phyloP scores from a whole-genome alignment of 2,888 invertebrate species.

The Noctua janthe region DNA sequence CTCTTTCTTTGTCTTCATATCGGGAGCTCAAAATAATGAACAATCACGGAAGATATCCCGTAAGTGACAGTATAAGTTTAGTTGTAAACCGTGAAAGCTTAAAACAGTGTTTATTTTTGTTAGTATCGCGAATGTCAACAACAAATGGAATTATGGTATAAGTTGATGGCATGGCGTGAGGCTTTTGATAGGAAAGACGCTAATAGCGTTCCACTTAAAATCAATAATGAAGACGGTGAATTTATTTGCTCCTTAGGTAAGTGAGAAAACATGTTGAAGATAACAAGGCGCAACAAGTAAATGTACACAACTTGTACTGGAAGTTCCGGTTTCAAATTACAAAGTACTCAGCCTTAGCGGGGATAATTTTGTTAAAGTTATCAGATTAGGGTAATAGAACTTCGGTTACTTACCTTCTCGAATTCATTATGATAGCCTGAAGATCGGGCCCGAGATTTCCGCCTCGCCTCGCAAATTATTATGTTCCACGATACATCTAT shows the following conservation, averaged over 20 bases:
- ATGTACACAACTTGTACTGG: constrained; percentile 17
- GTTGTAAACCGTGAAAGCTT: too few species aligned
- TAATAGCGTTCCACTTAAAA: neutral
- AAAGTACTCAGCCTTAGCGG: constrained; percentile 21
- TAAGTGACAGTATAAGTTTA: too few species aligned
- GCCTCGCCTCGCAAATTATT: constrained; percentile 65
- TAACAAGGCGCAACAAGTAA: constrained; percentile 43
- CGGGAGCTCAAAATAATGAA: too few species aligned
- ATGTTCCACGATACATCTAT: constrained; percentile 50
- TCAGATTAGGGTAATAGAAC: constrained; percentile 45
- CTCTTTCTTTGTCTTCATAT: too few species aligned
- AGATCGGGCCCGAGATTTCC: constrained; percentile 73
- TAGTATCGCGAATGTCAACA: neutral
- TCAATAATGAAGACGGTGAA: neutral
- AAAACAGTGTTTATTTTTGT: neutral
- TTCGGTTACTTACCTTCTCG: constrained; percentile 65
- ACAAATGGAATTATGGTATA: neutral
- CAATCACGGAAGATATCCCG: too few species aligned
- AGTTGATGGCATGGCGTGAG: neutral
- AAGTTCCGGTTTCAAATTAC: constrained; percentile 31
- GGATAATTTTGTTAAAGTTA: constrained; percentile 49
- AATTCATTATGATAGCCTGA: constrained; percentile 67
- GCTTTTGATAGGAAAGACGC: neutral
- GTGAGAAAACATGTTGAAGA: constrained; percentile 1
- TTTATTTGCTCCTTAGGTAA: neutral